Evolutionary conservation across 2,888 invertebrate species (phyloP).

Genomic region (Atethmia centrago): DNA sequence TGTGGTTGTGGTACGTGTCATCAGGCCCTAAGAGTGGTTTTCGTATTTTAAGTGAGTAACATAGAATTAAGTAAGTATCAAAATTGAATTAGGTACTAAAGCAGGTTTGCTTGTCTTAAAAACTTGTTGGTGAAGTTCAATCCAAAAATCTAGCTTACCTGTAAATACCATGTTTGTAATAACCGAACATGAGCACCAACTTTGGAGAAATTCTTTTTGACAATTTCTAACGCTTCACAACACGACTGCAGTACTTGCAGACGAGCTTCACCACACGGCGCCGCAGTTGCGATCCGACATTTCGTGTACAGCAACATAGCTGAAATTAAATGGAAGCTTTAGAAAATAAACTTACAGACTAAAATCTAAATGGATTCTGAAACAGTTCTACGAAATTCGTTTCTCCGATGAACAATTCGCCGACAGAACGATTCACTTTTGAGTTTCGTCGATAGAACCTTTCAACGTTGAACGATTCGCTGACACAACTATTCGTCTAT

Average conservation of each 20-base stretch:
- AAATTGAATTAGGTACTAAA: background rate
- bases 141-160: constrained; percentile 82
- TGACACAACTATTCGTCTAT: background rate
- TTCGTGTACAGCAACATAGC: constrained; percentile 93
- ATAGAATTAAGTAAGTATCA: no score
- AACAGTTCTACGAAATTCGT: background rate
- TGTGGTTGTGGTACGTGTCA: no score
- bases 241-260: constrained; percentile 89
- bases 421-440: no score
- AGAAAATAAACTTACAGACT: background rate
- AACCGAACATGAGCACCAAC: constrained; percentile 94
- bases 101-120: background rate
- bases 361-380: constrained; percentile 12
- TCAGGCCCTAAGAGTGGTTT: background rate
- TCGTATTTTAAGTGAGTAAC: no score
- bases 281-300: constrained; percentile 93
- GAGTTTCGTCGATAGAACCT: background rate
- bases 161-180: constrained; percentile 93
- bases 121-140: background rate
- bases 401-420: background rate
- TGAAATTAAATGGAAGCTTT: constrained; percentile 54
- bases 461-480: background rate
- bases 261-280: constrained; percentile 85
- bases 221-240: constrained; percentile 91
- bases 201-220: constrained; percentile 93